Evolutionary conservation across 2,888 invertebrate genomes (phyloP), one percentile per base, ranked within the genome.

Genomic region (Cantharis lateralis): DNA sequence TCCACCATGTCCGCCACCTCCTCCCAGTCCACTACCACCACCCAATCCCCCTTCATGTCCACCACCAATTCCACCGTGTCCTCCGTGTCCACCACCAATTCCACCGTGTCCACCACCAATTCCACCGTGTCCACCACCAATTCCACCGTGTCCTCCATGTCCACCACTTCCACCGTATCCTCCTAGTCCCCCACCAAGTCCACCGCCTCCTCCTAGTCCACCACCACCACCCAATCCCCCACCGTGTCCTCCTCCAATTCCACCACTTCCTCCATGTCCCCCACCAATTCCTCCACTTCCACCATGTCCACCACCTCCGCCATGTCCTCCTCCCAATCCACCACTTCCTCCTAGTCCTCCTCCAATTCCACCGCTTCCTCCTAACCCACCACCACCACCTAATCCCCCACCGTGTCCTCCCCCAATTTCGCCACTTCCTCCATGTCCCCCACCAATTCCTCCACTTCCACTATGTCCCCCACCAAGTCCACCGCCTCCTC

Each of bases 241-340:
- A 3, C 74, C 77, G n/a, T 13, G n/a, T 18, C 69, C 26, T 15
- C 74, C 68, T 1, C 74, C 77, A 16, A 3, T 4, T 16, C 69
- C 69, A 13, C 24, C 71, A 26, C 32, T 10, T 1, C 32, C 28
- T 5, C 48, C 71, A 2, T 10, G 10, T n/a, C 70, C 70, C n/a
- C 70, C 64, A 26, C 72, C 72, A n/a, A 15, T 26, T 20, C 70
- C 70, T 9, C 68, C 63, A 62, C 70, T 32, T 20, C 74, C 76
- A 15, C 11, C 15, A 13, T n/a, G 13, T 13, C 70, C 69, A n/a
- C 70, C 24, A n/a, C 68, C 32, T 62, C 71, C 71, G 11, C 16
- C 26, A 26, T 62, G 62, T 20, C 70, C 74, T 7, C 62, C 69
- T 13, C 63, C 70, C 1, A 20, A 5, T 2, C 18, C 13, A 13